Conservation (phyloP, 1,140 invertebrate species). For the Eumeta japonica region DNA sequence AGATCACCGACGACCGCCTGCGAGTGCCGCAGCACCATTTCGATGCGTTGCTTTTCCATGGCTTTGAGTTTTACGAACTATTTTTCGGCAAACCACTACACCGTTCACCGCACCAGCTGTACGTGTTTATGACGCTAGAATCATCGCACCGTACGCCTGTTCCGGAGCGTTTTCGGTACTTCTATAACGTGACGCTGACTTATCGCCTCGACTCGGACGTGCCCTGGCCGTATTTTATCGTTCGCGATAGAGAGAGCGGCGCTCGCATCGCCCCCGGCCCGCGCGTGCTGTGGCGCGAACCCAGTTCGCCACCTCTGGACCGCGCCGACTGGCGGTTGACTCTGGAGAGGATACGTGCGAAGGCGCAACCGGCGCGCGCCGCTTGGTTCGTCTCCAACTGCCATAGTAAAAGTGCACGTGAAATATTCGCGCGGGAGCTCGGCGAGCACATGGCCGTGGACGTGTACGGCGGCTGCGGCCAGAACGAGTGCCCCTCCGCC, state of each 20-base stretch:
- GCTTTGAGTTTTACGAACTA: constrained; percentile 17
- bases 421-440: neutral
- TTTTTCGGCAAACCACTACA: constrained; percentile 13
- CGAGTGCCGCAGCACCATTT: constrained; percentile 21
- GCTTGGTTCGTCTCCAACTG: neutral
- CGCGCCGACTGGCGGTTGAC: too few species aligned
- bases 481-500: neutral
- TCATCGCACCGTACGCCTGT: constrained; percentile 29
- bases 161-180: constrained; percentile 17
- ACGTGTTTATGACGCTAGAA: constrained; percentile 13
- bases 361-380: too few species aligned
- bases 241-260: constrained; percentile 23
- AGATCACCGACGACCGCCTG: constrained; percentile 7
- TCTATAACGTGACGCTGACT: constrained; percentile 62
- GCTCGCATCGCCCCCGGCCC: neutral
- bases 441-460: neutral
- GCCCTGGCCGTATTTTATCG: constrained; percentile 60
- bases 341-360: too few species aligned
- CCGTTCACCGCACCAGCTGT: constrained; percentile 7
- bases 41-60: constrained; percentile 45
- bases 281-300: too few species aligned
- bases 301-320: too few species aligned
- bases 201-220: constrained; percentile 67
- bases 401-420: neutral
- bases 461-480: neutral